Percentiles rank a stretch among this genome's conserved stretches.
Evolutionary conservation across 2,113 vertebrate genomes (phyloP).

Genomic region (Dryoscopus gambensis): DNA sequence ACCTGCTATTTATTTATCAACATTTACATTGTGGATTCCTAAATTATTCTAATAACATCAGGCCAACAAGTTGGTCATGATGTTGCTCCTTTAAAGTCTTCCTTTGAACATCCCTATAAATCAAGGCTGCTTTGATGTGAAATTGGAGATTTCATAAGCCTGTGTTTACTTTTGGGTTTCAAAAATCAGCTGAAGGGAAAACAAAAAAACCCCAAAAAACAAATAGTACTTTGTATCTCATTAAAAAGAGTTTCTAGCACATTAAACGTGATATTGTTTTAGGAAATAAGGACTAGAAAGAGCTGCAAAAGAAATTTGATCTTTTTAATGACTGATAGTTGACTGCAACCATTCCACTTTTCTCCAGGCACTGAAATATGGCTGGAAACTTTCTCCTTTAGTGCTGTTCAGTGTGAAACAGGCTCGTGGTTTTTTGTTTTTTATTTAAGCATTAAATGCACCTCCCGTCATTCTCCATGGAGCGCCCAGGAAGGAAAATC

Average conservation of each 20-base stretch:
- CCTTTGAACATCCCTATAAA: constrained; percentile 52
- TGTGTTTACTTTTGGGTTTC: constrained; percentile 58
- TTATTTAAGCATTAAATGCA: neutral
- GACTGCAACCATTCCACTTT: neutral
- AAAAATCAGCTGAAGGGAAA: constrained; percentile 60
- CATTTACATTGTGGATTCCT: constrained; percentile 52
- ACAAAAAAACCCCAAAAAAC: neutral
- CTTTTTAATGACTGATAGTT: constrained; percentile 6
- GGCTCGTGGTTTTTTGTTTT: neutral
- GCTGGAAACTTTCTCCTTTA: neutral
- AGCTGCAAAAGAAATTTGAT: neutral
- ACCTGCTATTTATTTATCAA: constrained; percentile 54
- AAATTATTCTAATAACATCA: constrained; percentile 49
- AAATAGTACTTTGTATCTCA: constrained; percentile 59
- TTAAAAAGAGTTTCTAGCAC: constrained; percentile 41
- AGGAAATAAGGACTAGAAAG: constrained; percentile 19
- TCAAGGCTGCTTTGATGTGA: constrained; percentile 59
- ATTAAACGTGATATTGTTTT: constrained; percentile 36
- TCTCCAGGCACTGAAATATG: neutral
- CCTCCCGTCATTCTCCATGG: neutral
- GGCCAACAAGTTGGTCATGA: constrained; percentile 61
- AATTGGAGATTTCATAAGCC: constrained; percentile 53
- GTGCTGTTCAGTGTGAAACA: neutral
- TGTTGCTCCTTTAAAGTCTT: constrained; percentile 49
- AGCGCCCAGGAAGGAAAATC: neutral